Conservation (phyloP, 2,113 vertebrate species). For the Aphelocoma coerulescens region DNA sequence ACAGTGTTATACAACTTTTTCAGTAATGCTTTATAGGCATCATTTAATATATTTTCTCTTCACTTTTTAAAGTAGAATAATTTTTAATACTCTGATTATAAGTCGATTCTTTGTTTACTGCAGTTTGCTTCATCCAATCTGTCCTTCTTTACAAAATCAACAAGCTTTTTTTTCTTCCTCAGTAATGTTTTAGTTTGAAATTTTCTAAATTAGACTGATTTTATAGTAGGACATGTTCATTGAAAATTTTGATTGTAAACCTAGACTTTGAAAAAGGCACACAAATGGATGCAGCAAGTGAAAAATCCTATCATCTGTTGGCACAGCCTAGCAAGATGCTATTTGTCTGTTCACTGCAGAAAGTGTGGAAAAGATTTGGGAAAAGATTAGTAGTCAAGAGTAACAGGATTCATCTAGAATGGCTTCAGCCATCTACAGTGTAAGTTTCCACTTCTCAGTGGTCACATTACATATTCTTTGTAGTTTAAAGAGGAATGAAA, state of each 20-base stretch:
- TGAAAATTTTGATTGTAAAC: not conserved
- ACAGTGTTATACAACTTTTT: not conserved
- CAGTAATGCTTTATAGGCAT: not conserved
- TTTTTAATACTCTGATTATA: not conserved
- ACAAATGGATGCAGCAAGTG: not conserved
- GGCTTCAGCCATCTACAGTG: not conserved
- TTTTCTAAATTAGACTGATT: not conserved
- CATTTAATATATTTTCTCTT: not conserved
- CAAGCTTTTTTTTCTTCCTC: rapidly evolving
- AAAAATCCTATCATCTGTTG: not conserved
- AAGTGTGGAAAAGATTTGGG: not conserved
- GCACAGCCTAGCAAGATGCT: not conserved
- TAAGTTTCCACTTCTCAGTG: not conserved
- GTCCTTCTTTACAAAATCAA: not conserved
- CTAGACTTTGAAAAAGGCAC: not conserved
- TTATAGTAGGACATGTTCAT: not conserved
- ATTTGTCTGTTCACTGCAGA: not conserved
- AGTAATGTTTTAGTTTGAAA: not conserved
- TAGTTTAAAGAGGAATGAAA: not conserved
- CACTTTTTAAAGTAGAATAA: not conserved
- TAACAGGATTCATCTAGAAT: not conserved
- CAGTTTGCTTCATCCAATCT: rapidly evolving
- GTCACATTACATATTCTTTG: not conserved
- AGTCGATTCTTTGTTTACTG: not conserved
- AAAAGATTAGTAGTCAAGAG: not conserved